phyloP scores from a whole-genome alignment of 2,113 vertebrate genomes.

The Mobula birostris region DNA sequence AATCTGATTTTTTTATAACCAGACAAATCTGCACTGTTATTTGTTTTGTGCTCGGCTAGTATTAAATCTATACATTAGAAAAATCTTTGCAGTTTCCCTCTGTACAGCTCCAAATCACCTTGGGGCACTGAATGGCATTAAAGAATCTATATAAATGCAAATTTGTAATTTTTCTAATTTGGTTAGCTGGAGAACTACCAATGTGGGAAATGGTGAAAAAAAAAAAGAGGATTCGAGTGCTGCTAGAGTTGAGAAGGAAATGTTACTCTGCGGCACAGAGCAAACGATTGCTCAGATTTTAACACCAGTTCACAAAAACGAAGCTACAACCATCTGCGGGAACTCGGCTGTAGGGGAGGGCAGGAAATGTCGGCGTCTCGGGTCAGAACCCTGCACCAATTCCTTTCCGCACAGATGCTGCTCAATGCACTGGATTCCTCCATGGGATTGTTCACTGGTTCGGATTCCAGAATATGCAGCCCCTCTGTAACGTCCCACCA shows the following conservation, averaged over 20 bases:
- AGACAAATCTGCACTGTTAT: background rate
- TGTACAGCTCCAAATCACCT: background rate
- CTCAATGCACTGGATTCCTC: no score
- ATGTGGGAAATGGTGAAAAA: background rate
- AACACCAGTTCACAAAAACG: background rate
- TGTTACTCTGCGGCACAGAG: background rate
- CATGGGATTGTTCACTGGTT: background rate
- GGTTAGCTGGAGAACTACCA: background rate
- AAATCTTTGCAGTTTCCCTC: background rate
- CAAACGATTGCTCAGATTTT: background rate
- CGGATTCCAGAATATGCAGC: no score
- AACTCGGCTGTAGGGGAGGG: no score
- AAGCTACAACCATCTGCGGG: no score
- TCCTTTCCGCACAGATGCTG: no score
- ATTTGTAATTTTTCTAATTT: background rate
- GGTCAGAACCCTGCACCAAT: no score
- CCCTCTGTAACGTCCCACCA: no score
- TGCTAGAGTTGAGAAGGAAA: background rate
- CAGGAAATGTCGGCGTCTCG: no score
- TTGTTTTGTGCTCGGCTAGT: background rate
- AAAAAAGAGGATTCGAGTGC: no score
- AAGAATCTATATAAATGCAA: background rate
- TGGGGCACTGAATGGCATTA: background rate
- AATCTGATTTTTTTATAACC: background rate
- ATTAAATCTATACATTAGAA: background rate